Conservation (phyloP, 2,113 vertebrate species). For the Hucho hucho region DNA sequence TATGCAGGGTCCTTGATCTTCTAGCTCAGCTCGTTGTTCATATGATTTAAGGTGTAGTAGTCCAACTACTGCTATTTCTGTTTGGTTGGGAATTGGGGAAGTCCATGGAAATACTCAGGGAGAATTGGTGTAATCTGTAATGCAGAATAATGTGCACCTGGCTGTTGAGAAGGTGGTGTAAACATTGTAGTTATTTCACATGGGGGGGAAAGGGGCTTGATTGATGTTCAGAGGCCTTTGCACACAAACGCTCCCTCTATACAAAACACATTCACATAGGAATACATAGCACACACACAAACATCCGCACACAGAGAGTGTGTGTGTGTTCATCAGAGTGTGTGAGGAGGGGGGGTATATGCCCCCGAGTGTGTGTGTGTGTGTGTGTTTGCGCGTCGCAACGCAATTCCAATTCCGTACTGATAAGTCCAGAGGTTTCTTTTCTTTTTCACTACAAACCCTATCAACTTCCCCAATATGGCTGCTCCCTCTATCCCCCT, state of each 20-base stretch:
- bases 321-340: not conserved
- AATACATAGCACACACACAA: not conserved
- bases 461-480: conserved; percentile 73
- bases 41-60: no score
- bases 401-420: conserved; percentile 14
- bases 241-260: not conserved
- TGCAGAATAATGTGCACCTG: no score
- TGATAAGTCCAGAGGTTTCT: conserved; percentile 66
- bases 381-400: conserved; percentile 34
- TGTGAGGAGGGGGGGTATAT: not conserved
- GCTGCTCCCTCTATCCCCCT: conserved; percentile 33
- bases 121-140: no score
- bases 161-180: not conserved
- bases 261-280: no score
- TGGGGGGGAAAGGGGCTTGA: not conserved
- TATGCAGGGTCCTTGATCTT: not conserved
- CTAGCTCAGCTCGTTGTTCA: no score
- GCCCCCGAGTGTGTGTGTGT: not conserved
- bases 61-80: no score
- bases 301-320: not conserved
- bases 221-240: not conserved
- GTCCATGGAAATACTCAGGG: no score
- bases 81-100: no score
- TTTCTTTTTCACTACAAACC: conserved; percentile 50
- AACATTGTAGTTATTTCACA: not conserved